Conservation (phyloP, 2,113 vertebrate genomes). For the Periophthalmus modestus region DNA sequence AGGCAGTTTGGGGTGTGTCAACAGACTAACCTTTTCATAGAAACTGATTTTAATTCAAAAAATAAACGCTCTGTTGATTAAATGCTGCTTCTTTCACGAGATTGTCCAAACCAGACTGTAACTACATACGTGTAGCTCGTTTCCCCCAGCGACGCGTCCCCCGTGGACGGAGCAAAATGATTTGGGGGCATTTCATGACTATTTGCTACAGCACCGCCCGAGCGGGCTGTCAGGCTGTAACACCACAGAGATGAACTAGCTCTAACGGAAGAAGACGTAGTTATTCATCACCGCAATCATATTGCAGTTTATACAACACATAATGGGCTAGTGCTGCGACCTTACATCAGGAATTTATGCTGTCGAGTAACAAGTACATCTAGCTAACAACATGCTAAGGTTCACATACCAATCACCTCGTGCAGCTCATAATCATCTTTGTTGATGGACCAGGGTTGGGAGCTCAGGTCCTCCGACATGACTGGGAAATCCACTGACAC, state of each 20-base stretch:
- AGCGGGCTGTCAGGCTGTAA: constrained; percentile 6
- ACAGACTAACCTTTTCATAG: not conserved
- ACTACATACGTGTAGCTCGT: constrained; percentile 13
- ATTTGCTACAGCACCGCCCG: constrained; percentile 55
- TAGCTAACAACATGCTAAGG: constrained; percentile 49
- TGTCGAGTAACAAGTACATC: constrained; percentile 18
- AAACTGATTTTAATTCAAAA: not conserved
- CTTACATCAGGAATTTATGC: constrained; percentile 6
- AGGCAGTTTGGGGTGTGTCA: not conserved
- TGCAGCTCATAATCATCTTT: constrained; percentile 95
- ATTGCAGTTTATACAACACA: not conserved
- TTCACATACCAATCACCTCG: constrained; percentile 93
- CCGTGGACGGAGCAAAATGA: constrained; percentile 34
- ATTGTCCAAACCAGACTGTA: constrained; percentile 34
- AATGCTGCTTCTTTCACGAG: constrained; percentile 37
- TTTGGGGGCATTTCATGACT: constrained; percentile 14
- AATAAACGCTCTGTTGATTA: not conserved
- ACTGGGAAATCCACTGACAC: constrained; percentile 65
- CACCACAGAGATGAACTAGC: constrained; percentile 16
- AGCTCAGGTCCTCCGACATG: constrained; percentile 92
- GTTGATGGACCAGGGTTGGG: constrained; percentile 94
- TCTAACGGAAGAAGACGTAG: constrained; percentile 34
- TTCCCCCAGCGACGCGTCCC: constrained; percentile 27
- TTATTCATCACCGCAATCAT: not conserved
- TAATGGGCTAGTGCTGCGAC: not conserved